Base-by-base conservation (phyloP, 1,140 invertebrate species). In the Sweltsa coloradensis region DNA sequence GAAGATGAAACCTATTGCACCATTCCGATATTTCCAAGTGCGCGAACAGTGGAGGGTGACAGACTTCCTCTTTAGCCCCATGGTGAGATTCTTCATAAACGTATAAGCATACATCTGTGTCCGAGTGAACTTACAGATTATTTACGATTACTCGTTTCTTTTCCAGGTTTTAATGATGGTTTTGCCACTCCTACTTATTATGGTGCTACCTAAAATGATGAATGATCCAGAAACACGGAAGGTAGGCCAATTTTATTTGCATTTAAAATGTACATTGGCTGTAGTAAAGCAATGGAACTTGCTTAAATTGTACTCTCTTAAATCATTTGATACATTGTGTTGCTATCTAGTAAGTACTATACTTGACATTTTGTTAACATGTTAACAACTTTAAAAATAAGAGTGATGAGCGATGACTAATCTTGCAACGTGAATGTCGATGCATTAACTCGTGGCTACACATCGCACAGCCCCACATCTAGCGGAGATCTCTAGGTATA, bases 181-280 rank as follows among this genome's bases (percentile, higher is more conserved):
- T 21, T 60, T 96, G 41, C 94, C 94, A 1, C 67, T 97, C 9
- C 54, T 96, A 1, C 63, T 97, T 0, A 88, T 98, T 51, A 85
- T 97, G 78, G 72, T 97, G 47, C 66, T 97, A 54, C 93, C 94
- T 7, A 95, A 96, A 67, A 83, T 97, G 73, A 90, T 97, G 79
- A 96, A 91, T 62, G 92, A 97, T 69, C 89, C 90, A 36, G 92
- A 97, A 66, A 90, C 92, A 1, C 88, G 77, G 76, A 91, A 76
- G 68, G 79, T 80, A 65, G 46, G 44, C n/a, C 31, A 34, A 45
- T 55, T 25, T 37, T 34, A 45, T 2, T 41, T 44, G 19, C 21
- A 34, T 25, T 44, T 39, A 16, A 39, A 29, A 23, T 18, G 21
- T 26, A 36, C 34, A 34, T 29, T 9, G n/a, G n/a, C 29, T 31